These are phyloP conservation scores for Oxygymnocypris stewartii DNA, from an alignment of 2,113 vertebrate genomes.

Conservation along the genomic window DNA sequence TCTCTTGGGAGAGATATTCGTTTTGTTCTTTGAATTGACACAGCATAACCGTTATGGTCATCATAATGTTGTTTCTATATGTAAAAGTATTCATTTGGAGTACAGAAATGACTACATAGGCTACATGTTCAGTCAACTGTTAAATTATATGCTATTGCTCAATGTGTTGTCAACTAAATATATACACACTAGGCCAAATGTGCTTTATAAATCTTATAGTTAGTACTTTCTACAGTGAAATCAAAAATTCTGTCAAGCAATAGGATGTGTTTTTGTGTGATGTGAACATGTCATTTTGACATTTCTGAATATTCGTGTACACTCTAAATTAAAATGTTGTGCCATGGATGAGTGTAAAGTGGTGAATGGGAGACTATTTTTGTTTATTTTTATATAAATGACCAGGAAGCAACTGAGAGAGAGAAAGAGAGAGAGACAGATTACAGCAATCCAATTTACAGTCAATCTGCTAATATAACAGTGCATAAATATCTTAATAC, in stretches of 20 bases:
- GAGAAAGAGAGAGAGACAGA: no score
- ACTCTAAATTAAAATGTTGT: background rate
- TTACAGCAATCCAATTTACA: background rate
- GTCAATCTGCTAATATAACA: background rate
- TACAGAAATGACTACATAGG: no score
- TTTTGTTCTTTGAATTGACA: no score
- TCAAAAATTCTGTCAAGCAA: background rate
- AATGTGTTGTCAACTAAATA: background rate
- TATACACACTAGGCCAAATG: background rate
- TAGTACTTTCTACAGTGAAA: background rate
- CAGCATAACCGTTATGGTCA: no score
- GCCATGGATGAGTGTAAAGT: background rate
- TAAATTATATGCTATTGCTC: background rate
- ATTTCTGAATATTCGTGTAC: background rate
- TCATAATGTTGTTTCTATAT: no score
- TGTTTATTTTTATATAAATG: no score
- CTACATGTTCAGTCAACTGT: background rate
- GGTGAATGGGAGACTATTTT: no score
- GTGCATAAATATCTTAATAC: background rate
- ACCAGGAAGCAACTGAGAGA: no score
- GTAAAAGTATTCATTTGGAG: no score
- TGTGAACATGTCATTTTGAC: background rate
- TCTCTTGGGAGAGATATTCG: no score
- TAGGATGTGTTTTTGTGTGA: background rate
- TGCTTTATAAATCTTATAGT: background rate